These are phyloP conservation scores for Zoroaster sp. DNA, from an alignment of 53 echinoderm and acorn worm genomes.

Conservation along the genomic window DNA sequence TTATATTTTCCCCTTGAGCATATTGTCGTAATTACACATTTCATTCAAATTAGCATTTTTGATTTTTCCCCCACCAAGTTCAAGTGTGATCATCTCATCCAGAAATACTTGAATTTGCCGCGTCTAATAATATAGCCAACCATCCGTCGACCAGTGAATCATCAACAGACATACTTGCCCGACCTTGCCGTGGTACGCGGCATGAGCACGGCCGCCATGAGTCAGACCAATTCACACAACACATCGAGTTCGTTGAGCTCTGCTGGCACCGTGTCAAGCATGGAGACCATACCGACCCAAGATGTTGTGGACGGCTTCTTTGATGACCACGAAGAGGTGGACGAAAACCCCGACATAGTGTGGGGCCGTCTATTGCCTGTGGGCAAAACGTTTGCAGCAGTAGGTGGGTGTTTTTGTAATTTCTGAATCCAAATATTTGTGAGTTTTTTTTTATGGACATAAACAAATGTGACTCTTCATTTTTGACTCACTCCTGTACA, in stretches of 20 bases:
- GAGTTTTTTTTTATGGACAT: not conserved
- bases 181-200: conserved; percentile 15
- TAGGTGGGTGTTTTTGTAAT: conserved; percentile 61
- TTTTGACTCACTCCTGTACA: not conserved
- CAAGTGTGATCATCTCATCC: not conserved
- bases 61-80: not conserved
- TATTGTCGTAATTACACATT: no score
- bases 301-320: conserved; percentile 74
- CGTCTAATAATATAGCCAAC: not conserved
- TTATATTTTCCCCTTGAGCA: no score
- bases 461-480: not conserved
- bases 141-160: conserved; percentile 11
- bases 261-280: conserved; percentile 82
- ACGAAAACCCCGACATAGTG: conserved; percentile 50
- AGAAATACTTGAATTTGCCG: conserved; percentile 43
- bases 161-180: conserved; percentile 2
- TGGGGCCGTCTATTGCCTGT: conserved; percentile 89
- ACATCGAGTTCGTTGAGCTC: conserved; percentile 82
- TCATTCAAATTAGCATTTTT: not conserved
- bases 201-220: conserved; percentile 58
- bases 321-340: conserved; percentile 56
- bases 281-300: conserved; percentile 93
- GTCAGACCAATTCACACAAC: conserved; percentile 72
- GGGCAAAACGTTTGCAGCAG: conserved; percentile 64
- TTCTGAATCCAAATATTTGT: not conserved